phyloP scores from a whole-genome alignment of 1,140 invertebrate species.

The Arion vulgaris region DNA sequence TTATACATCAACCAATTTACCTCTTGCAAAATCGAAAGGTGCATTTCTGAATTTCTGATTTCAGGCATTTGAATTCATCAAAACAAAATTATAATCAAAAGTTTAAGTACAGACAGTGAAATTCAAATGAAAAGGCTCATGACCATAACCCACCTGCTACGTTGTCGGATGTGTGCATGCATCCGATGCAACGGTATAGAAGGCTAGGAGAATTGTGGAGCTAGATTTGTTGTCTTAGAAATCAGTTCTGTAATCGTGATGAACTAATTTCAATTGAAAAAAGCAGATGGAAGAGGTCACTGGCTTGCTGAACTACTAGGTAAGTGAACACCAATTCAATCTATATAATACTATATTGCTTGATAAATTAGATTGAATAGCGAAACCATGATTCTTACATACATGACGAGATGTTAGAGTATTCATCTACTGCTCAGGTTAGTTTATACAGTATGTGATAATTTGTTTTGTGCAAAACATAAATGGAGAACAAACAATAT shows the following conservation, averaged over 20 bases:
- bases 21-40: too few relatives aligned
- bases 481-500: slow-evolving; percentile 31
- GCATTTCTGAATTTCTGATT: too few relatives aligned
- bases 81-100: too few relatives aligned
- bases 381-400: not conserved
- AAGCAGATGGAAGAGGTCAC: too few relatives aligned
- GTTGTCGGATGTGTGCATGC: not conserved
- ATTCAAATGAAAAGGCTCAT: too few relatives aligned
- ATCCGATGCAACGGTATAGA: not conserved
- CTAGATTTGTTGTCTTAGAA: not conserved
- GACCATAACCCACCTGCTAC: not conserved
- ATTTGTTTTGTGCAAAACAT: not conserved
- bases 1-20: too few relatives aligned
- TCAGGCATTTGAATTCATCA: too few relatives aligned
- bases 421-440: not conserved
- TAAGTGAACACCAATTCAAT: not conserved
- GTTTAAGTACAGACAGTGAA: too few relatives aligned
- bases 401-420: not conserved
- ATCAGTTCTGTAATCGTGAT: not conserved
- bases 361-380: not conserved
- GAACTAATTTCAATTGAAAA: too few relatives aligned
- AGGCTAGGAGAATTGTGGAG: not conserved
- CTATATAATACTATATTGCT: not conserved
- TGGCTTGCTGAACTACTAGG: too few relatives aligned
- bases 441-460: not conserved